phyloP scores from a whole-genome alignment of 2,888 invertebrate species.

The Dorcus hopei region DNA sequence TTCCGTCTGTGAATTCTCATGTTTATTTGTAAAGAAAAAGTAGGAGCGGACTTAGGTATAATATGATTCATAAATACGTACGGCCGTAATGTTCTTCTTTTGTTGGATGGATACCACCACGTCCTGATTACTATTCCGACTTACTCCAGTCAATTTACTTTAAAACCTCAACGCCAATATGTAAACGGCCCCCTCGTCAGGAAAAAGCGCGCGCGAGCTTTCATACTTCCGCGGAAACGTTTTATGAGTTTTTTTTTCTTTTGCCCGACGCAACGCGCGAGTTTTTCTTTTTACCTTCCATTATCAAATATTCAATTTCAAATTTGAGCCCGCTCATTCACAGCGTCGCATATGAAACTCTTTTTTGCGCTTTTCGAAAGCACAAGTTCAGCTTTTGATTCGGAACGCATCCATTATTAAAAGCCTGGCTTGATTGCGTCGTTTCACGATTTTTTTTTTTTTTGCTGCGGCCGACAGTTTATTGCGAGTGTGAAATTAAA shows the following conservation, averaged over 20 bases:
- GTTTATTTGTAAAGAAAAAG: too few species aligned
- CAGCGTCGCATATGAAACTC: slow-evolving; percentile 21
- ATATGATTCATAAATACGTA: too few species aligned
- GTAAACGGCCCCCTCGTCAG: slow-evolving; percentile 31
- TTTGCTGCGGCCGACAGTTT: too few species aligned
- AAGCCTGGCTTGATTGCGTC: slow-evolving; percentile 20
- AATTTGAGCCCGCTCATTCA: slow-evolving; percentile 21
- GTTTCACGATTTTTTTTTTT: slow-evolving; percentile 2
- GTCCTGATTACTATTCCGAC: slow-evolving; percentile 20
- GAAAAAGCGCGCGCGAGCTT: slow-evolving; percentile 27
- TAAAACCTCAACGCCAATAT: slow-evolving; percentile 34
- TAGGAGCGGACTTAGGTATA: too few species aligned
- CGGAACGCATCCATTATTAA: slow-evolving; percentile 26
- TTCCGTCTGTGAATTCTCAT: too few species aligned
- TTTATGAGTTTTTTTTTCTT: slow-evolving; percentile 26
- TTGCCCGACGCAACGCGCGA: too few species aligned
- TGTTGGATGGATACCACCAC: background rate
- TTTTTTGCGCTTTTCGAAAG: slow-evolving; percentile 16
- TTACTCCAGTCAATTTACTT: slow-evolving; percentile 34
- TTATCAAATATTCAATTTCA: slow-evolving; percentile 33
- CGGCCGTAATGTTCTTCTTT: background rate
- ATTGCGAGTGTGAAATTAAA: too few species aligned
- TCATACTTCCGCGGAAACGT: slow-evolving; percentile 25
- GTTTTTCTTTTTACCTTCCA: slow-evolving; percentile 11
- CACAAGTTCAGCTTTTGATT: slow-evolving; percentile 26